Base-by-base conservation (phyloP, 2,888 invertebrate genomes). In the Parnassius orleans region DNA sequence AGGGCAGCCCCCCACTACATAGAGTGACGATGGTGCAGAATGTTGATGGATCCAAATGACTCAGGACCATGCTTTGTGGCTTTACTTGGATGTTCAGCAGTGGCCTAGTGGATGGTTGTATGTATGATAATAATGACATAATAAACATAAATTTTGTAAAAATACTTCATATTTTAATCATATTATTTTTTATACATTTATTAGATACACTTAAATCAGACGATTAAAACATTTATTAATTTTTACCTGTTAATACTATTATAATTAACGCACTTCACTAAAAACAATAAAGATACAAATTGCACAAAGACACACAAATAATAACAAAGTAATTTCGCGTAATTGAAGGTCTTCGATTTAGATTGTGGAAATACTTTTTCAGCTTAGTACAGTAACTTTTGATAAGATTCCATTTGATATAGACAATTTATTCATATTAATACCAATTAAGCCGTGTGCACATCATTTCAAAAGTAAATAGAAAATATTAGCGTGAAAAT, bases 381-480 rank as follows among this genome's bases (percentile, higher is more conserved):
- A 12, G 42, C 43, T 56, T 41, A 42, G 44, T 53, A 53, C 46
- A 46, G 56, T 47, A 52, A 19, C 46, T 9, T 14, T 24, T 50
- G 62, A 62, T 62, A 57, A 62, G 57, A 57, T 57, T 62, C 15
- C 50, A 50, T 52, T 11, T 14, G 50, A 62, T 62, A 24, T 48
- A 53, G 57, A 54, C 58, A 48, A 57, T 19, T 14, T 12, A 50
- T 48, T 54, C 7, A 44, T 62, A 43, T 43, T 53, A 50, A 50
- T 60, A 58, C 44, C 11, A 24, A 11, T 43, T 62, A 62, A 48
- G 62, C 10, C 3, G 19, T 2, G 12, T 57, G 14, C 43, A 15
- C 57, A 62, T 43, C 14, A 24, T 33, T 33, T 1, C 5, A 33
- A 24, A 7, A 24, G 24, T 24, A 5, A 24, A 24, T 24, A 7